Base-by-base conservation (phyloP, 2,113 vertebrate genomes). In the Cyrtonyx montezumae region DNA sequence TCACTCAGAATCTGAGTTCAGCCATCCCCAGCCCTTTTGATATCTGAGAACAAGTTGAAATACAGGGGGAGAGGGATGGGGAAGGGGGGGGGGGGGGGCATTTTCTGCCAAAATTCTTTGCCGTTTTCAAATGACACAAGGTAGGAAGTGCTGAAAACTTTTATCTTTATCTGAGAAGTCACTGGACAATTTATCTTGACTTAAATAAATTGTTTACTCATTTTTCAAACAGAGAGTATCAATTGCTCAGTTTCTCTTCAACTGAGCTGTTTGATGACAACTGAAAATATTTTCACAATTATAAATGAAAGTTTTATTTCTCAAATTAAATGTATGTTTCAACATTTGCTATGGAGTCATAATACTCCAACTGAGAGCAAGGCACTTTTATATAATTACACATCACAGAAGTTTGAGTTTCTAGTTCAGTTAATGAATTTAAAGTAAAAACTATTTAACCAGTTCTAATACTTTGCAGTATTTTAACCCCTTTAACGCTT, bases 201-300 rank as follows among this genome's bases (percentile, higher is more conserved):
- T 40, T 22, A 14, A 91, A 73, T 45, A 58, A 83, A 70, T 63
- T 79, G 30, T 71, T 84, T 53, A 53, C 26, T 16, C 26, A 53
- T 63, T 49, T 67, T 40, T 53, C 36, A 32, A 51, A 51, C 49
- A 51, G 25, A 87, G 51, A 87, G 51, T 34, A 28, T 61, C 22
- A 69, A 46, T 61, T 87, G 55, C 61, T 95, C 66, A n/a, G 46
- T 82, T 97, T 96, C 78, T 82, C 73, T 66, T 83, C 91, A 12
- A 49, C 14, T 63, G 63, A 53, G 13, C 28, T n/a, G 22, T 37
- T 53, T 56, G 62, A 46, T 40, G 62, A 45, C 78, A 91, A 49
- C 91, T 26, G 30, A 55, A 79, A 69, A n/a, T 19, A 46, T 22
- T 61, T 21, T 42, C 14, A 43, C 20, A 69, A 28, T 28, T 58